These are phyloP conservation scores for Eunapius fragilis DNA, from an alignment of 37 sponge, comb jelly and placozoan genomes.

Conservation along the genomic window DNA sequence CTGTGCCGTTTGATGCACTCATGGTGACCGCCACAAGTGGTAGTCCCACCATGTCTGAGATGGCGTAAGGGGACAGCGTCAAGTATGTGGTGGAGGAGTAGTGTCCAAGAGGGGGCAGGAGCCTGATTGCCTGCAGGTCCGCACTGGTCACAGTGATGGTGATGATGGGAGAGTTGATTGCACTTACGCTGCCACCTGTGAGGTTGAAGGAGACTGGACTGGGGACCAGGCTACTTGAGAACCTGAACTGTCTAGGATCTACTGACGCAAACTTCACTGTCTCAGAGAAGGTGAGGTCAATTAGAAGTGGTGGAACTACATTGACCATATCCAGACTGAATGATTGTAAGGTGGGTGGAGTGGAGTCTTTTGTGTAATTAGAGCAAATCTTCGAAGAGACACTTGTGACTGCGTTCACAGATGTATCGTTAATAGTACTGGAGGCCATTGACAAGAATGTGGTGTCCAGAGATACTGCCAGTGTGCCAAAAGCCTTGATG, in stretches of 20 bases:
- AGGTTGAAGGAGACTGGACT: conserved; percentile 32
- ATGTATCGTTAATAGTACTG: conserved; percentile 65
- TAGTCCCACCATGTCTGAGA: conserved; percentile 77
- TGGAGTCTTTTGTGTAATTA: conserved; percentile 43
- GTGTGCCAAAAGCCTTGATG: conserved; percentile 70
- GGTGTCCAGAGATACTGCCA: conserved; percentile 60
- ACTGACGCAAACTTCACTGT: conserved; percentile 69
- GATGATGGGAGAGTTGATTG: conserved; percentile 72
- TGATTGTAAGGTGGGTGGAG: conserved; percentile 63
- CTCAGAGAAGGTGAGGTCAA: conserved; percentile 86
- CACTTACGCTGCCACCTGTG: conserved; percentile 68
- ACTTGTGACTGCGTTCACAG: conserved; percentile 48
- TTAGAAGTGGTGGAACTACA: conserved; percentile 80
- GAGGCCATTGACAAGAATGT: conserved; percentile 55
- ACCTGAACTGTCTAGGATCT: conserved; percentile 52
- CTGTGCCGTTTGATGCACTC: conserved; percentile 53
- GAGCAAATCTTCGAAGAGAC: conserved; percentile 20
- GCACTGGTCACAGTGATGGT: conserved; percentile 60
- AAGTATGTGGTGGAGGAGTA: conserved; percentile 51
- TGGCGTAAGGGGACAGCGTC: conserved; percentile 39
- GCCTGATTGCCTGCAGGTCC: conserved; percentile 74
- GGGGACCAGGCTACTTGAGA: conserved; percentile 15
- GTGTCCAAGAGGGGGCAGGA: conserved; percentile 79
- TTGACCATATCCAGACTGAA: conserved; percentile 82
- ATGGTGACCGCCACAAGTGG: conserved; percentile 31